phyloP scores from a whole-genome alignment of 2,888 invertebrate species.

The Lycia hirtaria region DNA sequence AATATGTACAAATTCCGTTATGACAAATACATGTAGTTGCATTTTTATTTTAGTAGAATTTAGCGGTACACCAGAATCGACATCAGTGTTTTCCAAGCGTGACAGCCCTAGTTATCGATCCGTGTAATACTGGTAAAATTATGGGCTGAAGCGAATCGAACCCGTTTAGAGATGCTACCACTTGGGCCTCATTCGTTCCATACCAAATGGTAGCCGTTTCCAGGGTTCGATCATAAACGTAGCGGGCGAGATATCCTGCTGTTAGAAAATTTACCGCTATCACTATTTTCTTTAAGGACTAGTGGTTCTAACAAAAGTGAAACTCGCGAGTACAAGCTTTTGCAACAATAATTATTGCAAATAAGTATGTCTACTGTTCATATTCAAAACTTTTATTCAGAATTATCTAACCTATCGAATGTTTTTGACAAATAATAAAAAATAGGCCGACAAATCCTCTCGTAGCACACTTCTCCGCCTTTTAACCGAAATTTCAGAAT shows the following conservation, averaged over 20 bases:
- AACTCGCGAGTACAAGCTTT: too few species aligned
- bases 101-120: constrained; percentile 24
- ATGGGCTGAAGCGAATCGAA: constrained; percentile 37
- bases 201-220: constrained; percentile 10
- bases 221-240: constrained; percentile 3
- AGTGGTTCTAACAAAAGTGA: neutral
- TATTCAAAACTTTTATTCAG: too few species aligned
- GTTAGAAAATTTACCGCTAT: neutral
- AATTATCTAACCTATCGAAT: too few species aligned
- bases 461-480: too few species aligned
- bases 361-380: too few species aligned
- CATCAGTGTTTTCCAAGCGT: neutral
- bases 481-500: too few species aligned
- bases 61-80: too few species aligned
- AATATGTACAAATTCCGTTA: too few species aligned
- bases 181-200: constrained; percentile 22
- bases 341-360: too few species aligned
- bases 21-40: neutral
- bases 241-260: neutral
- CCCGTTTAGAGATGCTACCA: constrained; percentile 39
- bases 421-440: too few species aligned
- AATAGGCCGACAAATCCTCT: too few species aligned
- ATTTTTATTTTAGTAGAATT: neutral
- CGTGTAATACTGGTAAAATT: constrained; percentile 39
- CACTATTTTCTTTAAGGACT: neutral